Base-by-base conservation (phyloP, 2,113 vertebrate genomes). In the Eulemur macaco region DNA sequence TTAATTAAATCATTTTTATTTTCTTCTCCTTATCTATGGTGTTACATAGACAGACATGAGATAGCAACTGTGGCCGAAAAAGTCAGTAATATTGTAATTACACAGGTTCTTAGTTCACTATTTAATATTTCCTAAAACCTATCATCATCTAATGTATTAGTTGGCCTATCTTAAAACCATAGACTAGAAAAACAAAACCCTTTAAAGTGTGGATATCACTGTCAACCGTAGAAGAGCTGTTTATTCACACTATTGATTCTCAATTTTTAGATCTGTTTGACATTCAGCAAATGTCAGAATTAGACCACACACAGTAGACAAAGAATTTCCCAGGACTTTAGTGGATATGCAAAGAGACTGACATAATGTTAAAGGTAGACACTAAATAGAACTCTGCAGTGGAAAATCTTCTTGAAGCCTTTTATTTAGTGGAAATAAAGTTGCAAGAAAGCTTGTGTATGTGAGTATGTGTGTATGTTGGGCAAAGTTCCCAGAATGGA, bases 1-100 rank as follows among this genome's bases (percentile, higher is more conserved):
- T 88, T 89, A 80, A 88, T 39, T 10, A 89, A 89, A 88, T 52
- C 11, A 95, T 37, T 87, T 95, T 45, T 34, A 42, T 74, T 93
- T 87, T 96, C 25, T 88, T 88, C 34, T 84, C 80, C 34, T 14
- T 82, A 23, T 63, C 47, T 47, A 52, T 56, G 29, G 1, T 69
- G 23, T 71, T 68, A 56, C 31, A 69, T n/a, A 64, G 45, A 86
- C 47, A 91, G 20, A 74, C 23, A 50, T 68, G 12, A 54, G 12
- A 54, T 9, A 20, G 23, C 23, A 64, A 60, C 21, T 45, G 29
- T 73, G 54, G 58, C n/a, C n/a, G 45, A 66, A 77, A 86, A 77
- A 1, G 25, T 42, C 37, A 13, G 63, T 76, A 54, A 58, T 34
- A 21, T 56, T 54, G 14, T 56, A 12, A 77, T 68, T 45, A 37